These are phyloP conservation scores for Heteropelma amictum DNA, from an alignment of 2,888 invertebrate species.

Conservation along the genomic window DNA sequence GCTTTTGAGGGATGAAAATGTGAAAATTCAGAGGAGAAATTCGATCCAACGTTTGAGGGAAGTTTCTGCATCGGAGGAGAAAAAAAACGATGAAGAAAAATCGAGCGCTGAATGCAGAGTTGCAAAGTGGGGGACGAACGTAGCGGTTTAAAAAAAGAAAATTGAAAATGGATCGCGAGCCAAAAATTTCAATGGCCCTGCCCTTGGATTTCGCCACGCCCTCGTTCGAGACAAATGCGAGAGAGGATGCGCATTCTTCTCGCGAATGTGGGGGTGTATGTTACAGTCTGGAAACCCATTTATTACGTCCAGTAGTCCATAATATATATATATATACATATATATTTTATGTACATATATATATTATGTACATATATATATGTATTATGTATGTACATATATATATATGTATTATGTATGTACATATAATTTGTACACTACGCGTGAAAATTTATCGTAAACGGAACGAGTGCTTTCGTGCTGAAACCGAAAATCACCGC, in stretches of 20 bases:
- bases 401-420: too few species aligned
- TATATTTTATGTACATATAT: too few species aligned
- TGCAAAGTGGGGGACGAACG: background rate
- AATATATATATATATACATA: background rate
- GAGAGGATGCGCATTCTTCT: constrained; percentile 43
- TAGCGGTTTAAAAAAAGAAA: constrained; percentile 6
- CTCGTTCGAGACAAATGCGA: background rate
- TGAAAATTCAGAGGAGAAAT: too few species aligned
- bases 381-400: too few species aligned
- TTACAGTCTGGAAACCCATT: constrained; percentile 32
- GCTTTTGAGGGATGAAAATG: too few species aligned
- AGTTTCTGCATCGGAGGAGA: background rate
- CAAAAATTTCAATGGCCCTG: constrained; percentile 44
- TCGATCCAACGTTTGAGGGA: background rate
- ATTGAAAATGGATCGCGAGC: background rate
- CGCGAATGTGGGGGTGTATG: constrained; percentile 48
- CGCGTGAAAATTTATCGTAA: too few species aligned
- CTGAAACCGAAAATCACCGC: too few species aligned
- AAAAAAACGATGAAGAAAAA: background rate
- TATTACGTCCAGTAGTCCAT: constrained; percentile 14
- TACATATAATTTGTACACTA: too few species aligned
- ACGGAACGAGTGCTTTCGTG: too few species aligned
- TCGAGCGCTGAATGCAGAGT: background rate
- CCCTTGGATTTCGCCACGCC: constrained; percentile 52
- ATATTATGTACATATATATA: too few species aligned